Base-by-base conservation (phyloP, 2,113 vertebrate genomes). In the Prochilodus magdalenae region DNA sequence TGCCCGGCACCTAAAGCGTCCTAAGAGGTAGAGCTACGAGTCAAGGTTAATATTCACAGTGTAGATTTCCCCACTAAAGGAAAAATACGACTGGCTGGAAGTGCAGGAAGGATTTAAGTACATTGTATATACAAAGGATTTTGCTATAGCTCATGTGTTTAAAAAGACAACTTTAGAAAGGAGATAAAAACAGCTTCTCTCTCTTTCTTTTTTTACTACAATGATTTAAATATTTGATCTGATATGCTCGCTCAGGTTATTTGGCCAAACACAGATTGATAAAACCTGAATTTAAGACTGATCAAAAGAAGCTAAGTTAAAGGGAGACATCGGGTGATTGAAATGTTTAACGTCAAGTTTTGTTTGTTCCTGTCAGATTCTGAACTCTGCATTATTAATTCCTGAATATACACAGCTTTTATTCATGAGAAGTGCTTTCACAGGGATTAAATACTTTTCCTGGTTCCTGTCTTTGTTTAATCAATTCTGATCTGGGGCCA, bases 1-100 rank as follows among this genome's bases (percentile, higher is more conserved):
- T 93, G 91, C 89, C 95, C 96, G 93, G 92, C 93, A 92, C 94
- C 96, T 97, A 96, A 89, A 94, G 93, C 51, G 74, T 65, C 44
- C 93, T 91, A 93, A 95, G 96, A 98, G 97, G 97, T 98, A 98
- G 96, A 95, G 93, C 96, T 98, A 96, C 92, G 92, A 92, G 91
- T 79, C 73, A 62, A 82, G 51, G 70, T 88, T 53, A 7, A 90
- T 92, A 94, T 92, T 94, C 53, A 83, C 78, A 92, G 76, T 78
- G 30, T 36, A 55, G 20, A 89, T 36, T 94, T 95, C 95, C 94
- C 93, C 94, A 92, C 93, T 94, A 93, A 90, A 93, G 94, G 94
- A 94, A 95, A 91, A 18, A 53, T 18, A 55, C 5, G 7, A 55
- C 81, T 20, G 65, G 75, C 70, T 49, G 33, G 29, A 80, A 80